A percentile compares a stretch with the other conserved stretches of the same genome.
Evolutionary conservation across 2,113 vertebrate species (phyloP).

Genomic region (Sander vitreus): DNA sequence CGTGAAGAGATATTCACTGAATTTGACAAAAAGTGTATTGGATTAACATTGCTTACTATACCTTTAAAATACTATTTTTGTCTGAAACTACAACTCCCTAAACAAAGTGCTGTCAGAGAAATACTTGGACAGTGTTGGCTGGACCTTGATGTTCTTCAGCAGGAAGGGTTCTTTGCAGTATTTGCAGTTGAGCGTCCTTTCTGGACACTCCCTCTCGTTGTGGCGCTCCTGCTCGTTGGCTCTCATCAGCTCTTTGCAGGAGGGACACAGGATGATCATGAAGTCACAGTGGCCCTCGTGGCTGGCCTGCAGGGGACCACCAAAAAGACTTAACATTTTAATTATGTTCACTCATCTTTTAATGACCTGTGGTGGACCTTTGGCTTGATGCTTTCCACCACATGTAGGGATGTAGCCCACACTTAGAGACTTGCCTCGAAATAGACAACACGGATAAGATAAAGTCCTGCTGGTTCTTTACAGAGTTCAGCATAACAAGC

Average conservation of each 20-base stretch:
- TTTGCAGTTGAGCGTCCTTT: slow-evolving; percentile 88
- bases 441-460: neutral
- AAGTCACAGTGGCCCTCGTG: slow-evolving; percentile 88
- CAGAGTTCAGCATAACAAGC: too few species aligned
- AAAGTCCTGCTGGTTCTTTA: neutral
- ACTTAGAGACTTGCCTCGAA: too few species aligned
- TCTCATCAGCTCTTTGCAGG: slow-evolving; percentile 86
- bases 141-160: slow-evolving; percentile 84
- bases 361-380: neutral
- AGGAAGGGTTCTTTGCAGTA: slow-evolving; percentile 87
- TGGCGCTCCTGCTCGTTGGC: slow-evolving; percentile 88
- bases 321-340: neutral
- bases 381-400: too few species aligned
- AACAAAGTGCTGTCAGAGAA: neutral
- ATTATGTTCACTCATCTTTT: neutral
- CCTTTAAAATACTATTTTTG: neutral
- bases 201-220: slow-evolving; percentile 85
- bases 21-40: too few species aligned
- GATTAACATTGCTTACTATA: too few species aligned
- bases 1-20: too few species aligned
- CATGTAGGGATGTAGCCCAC: too few species aligned
- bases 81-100: neutral
- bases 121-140: neutral
- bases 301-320: slow-evolving; percentile 67
- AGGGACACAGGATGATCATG: slow-evolving; percentile 85